These are phyloP conservation scores for Accipiter virgatus DNA, from an alignment of 2,113 vertebrate species.

Conservation along the genomic window DNA sequence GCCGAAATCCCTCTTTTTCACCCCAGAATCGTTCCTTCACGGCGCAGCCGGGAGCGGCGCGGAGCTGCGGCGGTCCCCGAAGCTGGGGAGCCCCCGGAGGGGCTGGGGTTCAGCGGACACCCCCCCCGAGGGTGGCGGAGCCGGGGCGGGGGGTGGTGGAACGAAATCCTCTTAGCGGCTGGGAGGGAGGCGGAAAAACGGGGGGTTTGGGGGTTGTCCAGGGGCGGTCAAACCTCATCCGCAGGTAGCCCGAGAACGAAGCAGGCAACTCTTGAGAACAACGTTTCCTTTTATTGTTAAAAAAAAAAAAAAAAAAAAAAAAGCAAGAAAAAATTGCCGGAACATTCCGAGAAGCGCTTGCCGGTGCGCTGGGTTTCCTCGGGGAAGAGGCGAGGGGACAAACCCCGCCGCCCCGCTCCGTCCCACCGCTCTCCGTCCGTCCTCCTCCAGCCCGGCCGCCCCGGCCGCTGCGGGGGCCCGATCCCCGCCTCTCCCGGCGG, in stretches of 20 bases:
- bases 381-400: background rate
- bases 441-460: background rate
- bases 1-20: no score
- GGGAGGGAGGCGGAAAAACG: no score
- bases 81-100: no score
- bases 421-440: background rate
- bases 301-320: background rate
- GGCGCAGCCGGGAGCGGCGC: no score
- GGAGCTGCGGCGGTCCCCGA: no score
- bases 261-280: background rate
- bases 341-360: background rate
- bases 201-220: no score
- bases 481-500: background rate
- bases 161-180: no score
- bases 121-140: no score
- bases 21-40: no score
- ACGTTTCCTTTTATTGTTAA: slow-evolving; percentile 10
- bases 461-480: background rate
- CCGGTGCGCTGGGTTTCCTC: background rate
- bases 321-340: background rate
- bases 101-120: no score
- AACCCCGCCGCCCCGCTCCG: background rate
- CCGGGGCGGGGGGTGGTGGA: no score
- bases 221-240: background rate
- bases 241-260: background rate